A percentile compares a stretch with the other conserved stretches of the same genome.
Evolutionary conservation across 2,797 vertebrate genomes (phyloP).

Genomic region (Coregonus suidteri): DNA sequence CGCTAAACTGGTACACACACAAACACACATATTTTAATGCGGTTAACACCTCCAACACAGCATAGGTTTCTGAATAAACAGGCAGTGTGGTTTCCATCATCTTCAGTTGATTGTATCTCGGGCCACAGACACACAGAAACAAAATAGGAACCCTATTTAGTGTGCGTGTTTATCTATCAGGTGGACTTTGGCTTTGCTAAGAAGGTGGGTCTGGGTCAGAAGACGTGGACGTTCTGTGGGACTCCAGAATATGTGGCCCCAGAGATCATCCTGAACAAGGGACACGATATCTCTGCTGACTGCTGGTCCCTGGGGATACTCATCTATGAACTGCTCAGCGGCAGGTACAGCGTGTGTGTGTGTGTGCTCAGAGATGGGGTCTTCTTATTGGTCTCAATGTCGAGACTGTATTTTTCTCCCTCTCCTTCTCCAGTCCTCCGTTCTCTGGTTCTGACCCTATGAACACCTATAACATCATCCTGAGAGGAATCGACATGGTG

Average conservation of each 20-base stretch:
- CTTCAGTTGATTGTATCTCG: not conserved
- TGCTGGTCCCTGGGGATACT: slow-evolving; percentile 75
- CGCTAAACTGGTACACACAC: slow-evolving; percentile 61
- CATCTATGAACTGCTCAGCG: slow-evolving; percentile 72
- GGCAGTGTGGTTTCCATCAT: not conserved
- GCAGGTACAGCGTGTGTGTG: slow-evolving; percentile 51
- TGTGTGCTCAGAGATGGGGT: not conserved
- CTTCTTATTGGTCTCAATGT: not conserved
- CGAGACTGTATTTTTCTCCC: not conserved
- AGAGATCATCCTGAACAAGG: slow-evolving; percentile 74
- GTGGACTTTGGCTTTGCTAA: slow-evolving; percentile 77
- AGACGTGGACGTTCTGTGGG: slow-evolving; percentile 76
- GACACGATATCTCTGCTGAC: slow-evolving; percentile 71
- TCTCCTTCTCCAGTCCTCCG: slow-evolving; percentile 77
- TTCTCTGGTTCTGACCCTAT: slow-evolving; percentile 93
- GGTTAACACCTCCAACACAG: not conserved
- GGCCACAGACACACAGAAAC: slow-evolving; percentile 4
- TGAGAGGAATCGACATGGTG: slow-evolving; percentile 94
- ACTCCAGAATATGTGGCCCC: slow-evolving; percentile 75
- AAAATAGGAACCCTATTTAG: not conserved
- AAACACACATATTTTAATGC: not conserved
- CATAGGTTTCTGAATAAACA: not conserved
- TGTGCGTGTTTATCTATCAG: slow-evolving; percentile 34
- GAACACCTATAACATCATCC: slow-evolving; percentile 94
- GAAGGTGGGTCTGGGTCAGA: slow-evolving; percentile 73